phyloP scores from a whole-genome alignment of 2,797 vertebrate genomes.

The Ispidina lecontei region DNA sequence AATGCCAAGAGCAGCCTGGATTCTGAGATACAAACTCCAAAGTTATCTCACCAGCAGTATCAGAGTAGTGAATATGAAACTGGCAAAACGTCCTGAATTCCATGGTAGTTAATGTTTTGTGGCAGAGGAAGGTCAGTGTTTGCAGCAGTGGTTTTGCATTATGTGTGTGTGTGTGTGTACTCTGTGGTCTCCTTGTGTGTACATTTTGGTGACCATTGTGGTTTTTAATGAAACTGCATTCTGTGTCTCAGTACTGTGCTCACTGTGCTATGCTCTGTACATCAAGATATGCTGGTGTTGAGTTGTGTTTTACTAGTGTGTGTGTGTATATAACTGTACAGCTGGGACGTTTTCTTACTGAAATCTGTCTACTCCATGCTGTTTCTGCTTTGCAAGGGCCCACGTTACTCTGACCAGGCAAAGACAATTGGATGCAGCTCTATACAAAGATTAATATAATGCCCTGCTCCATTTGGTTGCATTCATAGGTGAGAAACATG shows the following conservation, averaged over 20 bases:
- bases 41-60: too few species aligned
- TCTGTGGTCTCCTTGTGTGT: background rate
- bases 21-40: background rate
- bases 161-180: background rate
- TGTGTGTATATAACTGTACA: background rate
- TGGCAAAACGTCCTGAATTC: background rate
- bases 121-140: background rate
- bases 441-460: background rate
- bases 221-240: background rate
- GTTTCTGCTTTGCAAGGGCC: background rate
- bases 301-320: background rate
- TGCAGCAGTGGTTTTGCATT: background rate
- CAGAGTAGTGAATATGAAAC: background rate
- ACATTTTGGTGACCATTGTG: background rate
- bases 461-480: rapidly evolving
- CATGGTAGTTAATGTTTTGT: background rate
- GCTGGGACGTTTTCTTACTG: background rate
- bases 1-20: background rate
- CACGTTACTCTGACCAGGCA: background rate
- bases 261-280: background rate
- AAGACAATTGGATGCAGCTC: background rate
- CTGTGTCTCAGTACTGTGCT: background rate
- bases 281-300: background rate
- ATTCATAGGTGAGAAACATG: rapidly evolving
- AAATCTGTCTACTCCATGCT: background rate